Conservation (phyloP, 2,888 invertebrate species). For the Escarpia spicata region DNA sequence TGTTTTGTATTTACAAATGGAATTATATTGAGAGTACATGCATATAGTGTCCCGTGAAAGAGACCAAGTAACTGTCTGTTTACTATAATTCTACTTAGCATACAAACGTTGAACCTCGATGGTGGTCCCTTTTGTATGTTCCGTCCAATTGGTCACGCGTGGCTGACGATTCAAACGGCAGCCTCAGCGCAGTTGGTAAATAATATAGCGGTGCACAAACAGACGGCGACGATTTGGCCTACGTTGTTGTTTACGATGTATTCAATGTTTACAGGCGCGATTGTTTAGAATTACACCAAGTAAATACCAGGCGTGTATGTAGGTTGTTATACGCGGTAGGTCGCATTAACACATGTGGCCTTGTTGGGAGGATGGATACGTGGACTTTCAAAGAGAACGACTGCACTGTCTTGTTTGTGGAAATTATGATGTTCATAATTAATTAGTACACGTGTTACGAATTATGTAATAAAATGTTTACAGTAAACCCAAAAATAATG, state of each 20-base stretch:
- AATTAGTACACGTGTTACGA: not conserved
- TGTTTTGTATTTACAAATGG: not conserved
- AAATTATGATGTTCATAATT: not conserved
- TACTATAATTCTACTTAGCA: no score
- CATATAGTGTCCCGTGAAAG: no score
- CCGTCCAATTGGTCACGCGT: not conserved
- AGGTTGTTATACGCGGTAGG: no score
- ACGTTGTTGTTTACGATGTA: not conserved
- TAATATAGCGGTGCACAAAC: not conserved
- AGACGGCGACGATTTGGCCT: not conserved
- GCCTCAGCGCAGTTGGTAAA: no score
- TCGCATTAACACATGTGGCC: no score
- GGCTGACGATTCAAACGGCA: not conserved
- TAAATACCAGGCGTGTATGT: not conserved
- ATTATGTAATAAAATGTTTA: no score
- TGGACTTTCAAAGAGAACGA: not conserved
- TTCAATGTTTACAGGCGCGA: not conserved
- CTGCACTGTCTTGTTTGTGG: not conserved
- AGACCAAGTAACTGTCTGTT: no score
- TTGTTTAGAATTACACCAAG: not conserved
- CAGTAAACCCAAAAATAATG: no score
- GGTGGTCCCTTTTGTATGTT: not conserved
- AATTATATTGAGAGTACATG: not conserved
- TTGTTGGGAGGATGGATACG: no score
- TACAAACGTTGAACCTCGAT: not conserved